Conservation (phyloP, 2,113 vertebrate species). For the Odontesthes bonariensis region DNA sequence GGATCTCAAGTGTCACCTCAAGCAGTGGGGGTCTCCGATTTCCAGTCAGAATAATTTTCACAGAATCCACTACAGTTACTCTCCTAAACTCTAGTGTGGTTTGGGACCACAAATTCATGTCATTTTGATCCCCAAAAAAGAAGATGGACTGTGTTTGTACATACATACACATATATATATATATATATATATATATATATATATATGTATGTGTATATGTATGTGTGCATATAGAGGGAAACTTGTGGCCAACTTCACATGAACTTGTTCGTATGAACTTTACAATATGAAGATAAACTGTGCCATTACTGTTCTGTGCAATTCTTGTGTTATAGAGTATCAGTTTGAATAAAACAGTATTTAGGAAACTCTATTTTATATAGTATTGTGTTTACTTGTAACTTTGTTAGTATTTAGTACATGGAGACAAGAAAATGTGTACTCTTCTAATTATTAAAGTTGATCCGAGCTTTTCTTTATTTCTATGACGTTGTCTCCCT, state of each 20-base stretch:
- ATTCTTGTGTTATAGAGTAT: background rate
- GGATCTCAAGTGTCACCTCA: conserved; percentile 46
- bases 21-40: conserved; percentile 42
- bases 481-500: conserved; percentile 62
- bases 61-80: background rate
- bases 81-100: background rate
- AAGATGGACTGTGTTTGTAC: too few species aligned
- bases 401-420: background rate
- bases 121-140: too few species aligned
- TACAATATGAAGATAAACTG: too few species aligned
- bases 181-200: background rate
- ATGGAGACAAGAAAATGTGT: background rate
- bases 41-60: conserved; percentile 32
- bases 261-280: background rate
- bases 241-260: background rate
- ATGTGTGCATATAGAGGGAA: background rate
- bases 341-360: background rate
- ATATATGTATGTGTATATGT: too few species aligned
- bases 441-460: background rate
- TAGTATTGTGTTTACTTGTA: background rate
- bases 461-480: background rate
- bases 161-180: background rate
- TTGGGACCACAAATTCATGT: background rate
- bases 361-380: background rate
- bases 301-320: background rate